A percentile compares a stretch with the other conserved stretches of the same genome.
Evolutionary conservation across 2,888 invertebrate species (phyloP).

Genomic region (Drosophila buzzatii): DNA sequence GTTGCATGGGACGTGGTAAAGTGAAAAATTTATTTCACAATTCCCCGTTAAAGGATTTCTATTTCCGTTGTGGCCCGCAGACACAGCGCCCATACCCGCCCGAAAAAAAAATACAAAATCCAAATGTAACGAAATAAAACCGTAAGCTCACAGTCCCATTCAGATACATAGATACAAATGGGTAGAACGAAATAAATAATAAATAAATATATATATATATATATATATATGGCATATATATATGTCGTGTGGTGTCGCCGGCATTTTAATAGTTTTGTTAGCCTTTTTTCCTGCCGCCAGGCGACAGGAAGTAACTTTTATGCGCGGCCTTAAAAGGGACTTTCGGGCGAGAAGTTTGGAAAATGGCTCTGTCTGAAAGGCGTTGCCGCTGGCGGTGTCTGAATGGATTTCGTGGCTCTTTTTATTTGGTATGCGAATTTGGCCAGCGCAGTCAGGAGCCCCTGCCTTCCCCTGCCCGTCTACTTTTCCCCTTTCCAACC

Average conservation of each 20-base stretch:
- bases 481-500: no score
- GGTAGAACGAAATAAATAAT: conserved; percentile 66
- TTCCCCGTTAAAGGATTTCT: conserved; percentile 76
- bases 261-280: conserved; percentile 80
- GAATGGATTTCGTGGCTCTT: conserved; percentile 72
- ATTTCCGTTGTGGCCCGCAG: conserved; percentile 69
- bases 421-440: conserved; percentile 60
- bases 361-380: conserved; percentile 39
- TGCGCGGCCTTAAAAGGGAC: conserved; percentile 64
- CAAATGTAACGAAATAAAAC: conserved; percentile 49
- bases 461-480: no score
- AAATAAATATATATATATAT: conserved; percentile 43
- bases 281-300: conserved; percentile 56
- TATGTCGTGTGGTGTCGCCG: conserved; percentile 58
- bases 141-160: conserved; percentile 43
- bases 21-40: conserved; percentile 77
- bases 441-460: background rate
- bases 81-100: conserved; percentile 27
- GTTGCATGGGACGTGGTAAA: conserved; percentile 51
- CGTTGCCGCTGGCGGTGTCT: conserved; percentile 52
- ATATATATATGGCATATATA: background rate
- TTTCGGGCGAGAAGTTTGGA: conserved; percentile 32
- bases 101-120: conserved; percentile 25
- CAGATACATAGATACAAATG: conserved; percentile 14
- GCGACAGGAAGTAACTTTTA: conserved; percentile 75